Evolutionary conservation across 2,113 vertebrate genomes (phyloP).

Genomic region (Eubucco bourcierii): DNA sequence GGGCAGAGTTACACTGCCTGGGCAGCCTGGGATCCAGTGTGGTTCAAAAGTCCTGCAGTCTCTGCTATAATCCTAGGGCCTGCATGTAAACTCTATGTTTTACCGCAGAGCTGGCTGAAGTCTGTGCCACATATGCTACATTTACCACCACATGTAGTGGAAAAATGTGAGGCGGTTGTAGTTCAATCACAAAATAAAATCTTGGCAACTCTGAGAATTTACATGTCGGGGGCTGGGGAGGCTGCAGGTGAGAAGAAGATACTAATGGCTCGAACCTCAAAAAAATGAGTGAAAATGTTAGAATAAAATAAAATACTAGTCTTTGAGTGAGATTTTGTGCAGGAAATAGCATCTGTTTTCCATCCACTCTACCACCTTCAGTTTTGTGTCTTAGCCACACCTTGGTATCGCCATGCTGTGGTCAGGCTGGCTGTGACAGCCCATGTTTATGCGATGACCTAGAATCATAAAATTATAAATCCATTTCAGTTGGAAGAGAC

Average conservation of each 20-base stretch:
- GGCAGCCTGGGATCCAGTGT: neutral
- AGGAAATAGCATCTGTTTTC: neutral
- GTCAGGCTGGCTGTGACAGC: neutral
- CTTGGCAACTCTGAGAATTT: neutral
- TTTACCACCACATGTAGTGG: no score
- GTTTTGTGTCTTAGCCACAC: neutral
- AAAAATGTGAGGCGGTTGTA: neutral
- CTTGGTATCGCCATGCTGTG: neutral
- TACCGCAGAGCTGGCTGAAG: neutral
- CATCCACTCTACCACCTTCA: fast-evolving
- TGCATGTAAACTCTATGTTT: neutral
- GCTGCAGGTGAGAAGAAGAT: no score
- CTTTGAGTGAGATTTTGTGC: neutral
- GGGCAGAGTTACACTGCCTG: neutral
- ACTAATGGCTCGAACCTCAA: neutral
- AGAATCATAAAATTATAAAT: no score
- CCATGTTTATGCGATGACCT: neutral
- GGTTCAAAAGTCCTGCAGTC: neutral
- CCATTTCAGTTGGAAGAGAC: no score
- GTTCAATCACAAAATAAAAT: neutral
- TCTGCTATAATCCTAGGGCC: no score
- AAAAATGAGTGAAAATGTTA: neutral
- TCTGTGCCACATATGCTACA: fast-evolving
- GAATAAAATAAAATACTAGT: neutral
- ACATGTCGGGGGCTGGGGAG: no score